Evolutionary conservation across 2,888 invertebrate species (phyloP).

Genomic region (Cosmia trapezina): DNA sequence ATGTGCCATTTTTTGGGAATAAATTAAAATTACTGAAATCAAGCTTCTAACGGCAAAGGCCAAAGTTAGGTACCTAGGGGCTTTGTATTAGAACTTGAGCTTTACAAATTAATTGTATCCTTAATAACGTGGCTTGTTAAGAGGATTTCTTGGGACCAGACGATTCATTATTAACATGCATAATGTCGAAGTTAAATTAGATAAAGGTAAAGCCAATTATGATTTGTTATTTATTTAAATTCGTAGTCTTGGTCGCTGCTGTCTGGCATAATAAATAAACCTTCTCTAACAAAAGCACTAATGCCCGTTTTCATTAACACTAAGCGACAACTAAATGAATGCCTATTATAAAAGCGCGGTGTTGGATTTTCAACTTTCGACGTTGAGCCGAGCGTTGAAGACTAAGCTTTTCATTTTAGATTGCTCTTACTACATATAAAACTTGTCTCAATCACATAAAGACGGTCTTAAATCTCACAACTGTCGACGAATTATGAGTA

Average conservation of each 20-base stretch:
- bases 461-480: conserved; percentile 10
- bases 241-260: not conserved
- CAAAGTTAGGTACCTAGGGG: conserved; percentile 20
- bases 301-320: not conserved
- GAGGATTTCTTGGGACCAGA: conserved; percentile 41
- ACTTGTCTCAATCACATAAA: conserved; percentile 4
- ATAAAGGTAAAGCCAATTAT: conserved; percentile 33
- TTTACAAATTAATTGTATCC: conserved; percentile 40
- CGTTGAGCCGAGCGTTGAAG: not conserved
- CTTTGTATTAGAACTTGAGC: conserved; percentile 12
- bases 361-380: not conserved
- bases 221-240: conserved; percentile 27
- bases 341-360: too few species aligned
- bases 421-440: not conserved
- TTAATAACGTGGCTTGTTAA: conserved; percentile 22
- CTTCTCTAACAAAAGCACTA: conserved; percentile 10
- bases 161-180: conserved; percentile 44
- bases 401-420: conserved; percentile 5
- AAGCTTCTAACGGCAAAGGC: conserved; percentile 29
- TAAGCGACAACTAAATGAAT: not conserved
- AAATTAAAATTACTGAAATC: conserved; percentile 45
- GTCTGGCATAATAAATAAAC: not conserved
- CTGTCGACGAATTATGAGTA: conserved; percentile 3
- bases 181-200: conserved; percentile 32
- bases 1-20: conserved; percentile 25